These are phyloP conservation scores for Gymnothorax reevesii DNA, from an alignment of 2,797 vertebrate genomes.

Conservation along the genomic window DNA sequence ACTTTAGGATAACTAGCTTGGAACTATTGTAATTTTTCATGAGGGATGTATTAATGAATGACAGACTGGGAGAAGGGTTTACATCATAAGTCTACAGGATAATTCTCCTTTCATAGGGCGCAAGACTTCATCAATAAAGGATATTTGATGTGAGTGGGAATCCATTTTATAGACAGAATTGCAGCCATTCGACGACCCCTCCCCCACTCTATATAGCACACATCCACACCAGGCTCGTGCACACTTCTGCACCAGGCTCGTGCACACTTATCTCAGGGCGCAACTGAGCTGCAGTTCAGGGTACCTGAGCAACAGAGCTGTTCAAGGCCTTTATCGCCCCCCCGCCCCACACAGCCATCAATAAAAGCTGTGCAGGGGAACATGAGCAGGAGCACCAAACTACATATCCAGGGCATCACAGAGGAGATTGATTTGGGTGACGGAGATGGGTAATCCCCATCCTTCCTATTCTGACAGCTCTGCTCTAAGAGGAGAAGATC, in stretches of 20 bases:
- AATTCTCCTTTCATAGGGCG: neutral
- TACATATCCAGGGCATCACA: neutral
- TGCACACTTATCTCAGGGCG: neutral
- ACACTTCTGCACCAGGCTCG: neutral
- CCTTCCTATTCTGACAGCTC: slow-evolving; percentile 49
- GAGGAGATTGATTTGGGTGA: slow-evolving; percentile 1
- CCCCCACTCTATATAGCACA: neutral
- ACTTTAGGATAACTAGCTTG: too few species aligned
- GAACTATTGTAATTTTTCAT: too few species aligned
- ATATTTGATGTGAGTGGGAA: neutral
- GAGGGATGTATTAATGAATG: too few species aligned
- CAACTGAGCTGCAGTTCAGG: neutral
- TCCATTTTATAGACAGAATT: neutral
- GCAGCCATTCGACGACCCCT: neutral
- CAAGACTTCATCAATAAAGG: neutral
- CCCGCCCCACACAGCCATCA: neutral
- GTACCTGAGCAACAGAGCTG: neutral
- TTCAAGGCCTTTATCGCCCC: neutral
- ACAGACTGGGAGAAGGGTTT: neutral
- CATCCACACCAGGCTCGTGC: neutral
- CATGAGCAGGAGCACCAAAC: neutral
- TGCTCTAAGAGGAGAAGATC: slow-evolving; percentile 64
- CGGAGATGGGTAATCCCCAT: slow-evolving; percentile 36
- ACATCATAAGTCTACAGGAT: neutral
- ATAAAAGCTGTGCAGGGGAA: neutral